Conservation (phyloP, 1,140 invertebrate species). For the Lepidostoma basale region DNA sequence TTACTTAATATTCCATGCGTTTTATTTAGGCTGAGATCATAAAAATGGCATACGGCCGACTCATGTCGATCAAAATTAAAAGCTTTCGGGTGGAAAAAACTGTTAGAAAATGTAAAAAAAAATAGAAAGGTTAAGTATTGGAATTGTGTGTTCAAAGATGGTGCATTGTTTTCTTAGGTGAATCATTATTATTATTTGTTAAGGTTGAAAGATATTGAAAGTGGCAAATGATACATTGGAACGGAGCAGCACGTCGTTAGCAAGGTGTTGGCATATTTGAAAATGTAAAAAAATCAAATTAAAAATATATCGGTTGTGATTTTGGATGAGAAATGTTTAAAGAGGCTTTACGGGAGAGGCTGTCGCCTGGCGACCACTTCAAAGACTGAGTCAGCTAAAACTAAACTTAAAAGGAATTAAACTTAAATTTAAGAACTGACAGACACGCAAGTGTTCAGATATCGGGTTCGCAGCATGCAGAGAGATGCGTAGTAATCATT, state of each 20-base stretch:
- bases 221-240: not conserved
- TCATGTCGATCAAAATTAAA: constrained; percentile 7
- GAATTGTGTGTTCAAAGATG: constrained; percentile 22
- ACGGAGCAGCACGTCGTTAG: not conserved
- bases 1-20: too few species aligned
- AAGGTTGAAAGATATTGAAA: constrained; percentile 14
- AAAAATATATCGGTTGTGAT: constrained; percentile 12
- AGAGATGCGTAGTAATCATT: constrained; percentile 6
- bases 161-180: constrained; percentile 17
- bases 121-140: too few species aligned
- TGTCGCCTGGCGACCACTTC: constrained; percentile 8
- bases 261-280: not conserved
- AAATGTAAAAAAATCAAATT: constrained; percentile 1
- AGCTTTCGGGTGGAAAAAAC: not conserved
- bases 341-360: constrained; percentile 16
- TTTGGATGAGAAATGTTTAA: constrained; percentile 9
- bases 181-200: not conserved
- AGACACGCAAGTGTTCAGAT: not conserved
- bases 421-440: not conserved
- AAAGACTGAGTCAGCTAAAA: constrained; percentile 21
- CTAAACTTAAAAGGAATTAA: constrained; percentile 5
- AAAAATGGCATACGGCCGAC: constrained; percentile 24
- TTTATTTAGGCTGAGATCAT: constrained; percentile 2
- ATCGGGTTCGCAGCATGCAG: constrained; percentile 11
- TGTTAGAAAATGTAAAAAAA: not conserved